These are phyloP conservation scores for Bostrychus sinensis DNA, from an alignment of 2,113 vertebrate genomes.

Conservation along the genomic window DNA sequence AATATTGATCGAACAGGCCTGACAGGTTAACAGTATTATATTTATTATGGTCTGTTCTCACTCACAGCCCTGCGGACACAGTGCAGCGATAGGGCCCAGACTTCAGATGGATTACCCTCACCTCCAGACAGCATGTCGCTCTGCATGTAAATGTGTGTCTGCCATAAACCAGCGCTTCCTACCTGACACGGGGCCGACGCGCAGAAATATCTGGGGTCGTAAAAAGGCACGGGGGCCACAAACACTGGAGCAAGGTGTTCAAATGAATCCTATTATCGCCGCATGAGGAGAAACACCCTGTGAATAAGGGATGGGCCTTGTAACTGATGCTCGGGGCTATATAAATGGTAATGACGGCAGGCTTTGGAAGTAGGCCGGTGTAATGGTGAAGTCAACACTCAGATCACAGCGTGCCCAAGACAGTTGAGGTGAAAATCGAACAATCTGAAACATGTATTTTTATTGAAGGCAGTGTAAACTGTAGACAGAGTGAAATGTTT, in stretches of 20 bases:
- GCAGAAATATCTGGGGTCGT: slow-evolving; percentile 55
- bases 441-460: background rate
- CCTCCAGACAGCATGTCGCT: background rate
- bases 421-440: background rate
- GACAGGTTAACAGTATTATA: slow-evolving; percentile 19
- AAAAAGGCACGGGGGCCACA: slow-evolving; percentile 45
- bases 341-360: slow-evolving; percentile 63
- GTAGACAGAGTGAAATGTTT: too few relatives aligned
- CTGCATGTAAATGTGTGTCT: slow-evolving; percentile 11
- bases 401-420: background rate
- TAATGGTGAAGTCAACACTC: background rate
- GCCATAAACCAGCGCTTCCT: slow-evolving; percentile 46
- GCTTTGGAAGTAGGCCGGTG: slow-evolving; percentile 11
- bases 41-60: slow-evolving; percentile 38
- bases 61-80: slow-evolving; percentile 20
- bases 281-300: slow-evolving; percentile 14
- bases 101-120: slow-evolving; percentile 46
- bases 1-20: slow-evolving; percentile 28
- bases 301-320: slow-evolving; percentile 20
- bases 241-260: slow-evolving; percentile 39
- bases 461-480: too few relatives aligned
- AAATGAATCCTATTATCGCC: slow-evolving; percentile 59
- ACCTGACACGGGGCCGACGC: slow-evolving; percentile 7
- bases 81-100: slow-evolving; percentile 29
- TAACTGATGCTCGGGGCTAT: slow-evolving; percentile 42